phyloP scores from a whole-genome alignment of 1,140 invertebrate species.

The Megalopta genalis region DNA sequence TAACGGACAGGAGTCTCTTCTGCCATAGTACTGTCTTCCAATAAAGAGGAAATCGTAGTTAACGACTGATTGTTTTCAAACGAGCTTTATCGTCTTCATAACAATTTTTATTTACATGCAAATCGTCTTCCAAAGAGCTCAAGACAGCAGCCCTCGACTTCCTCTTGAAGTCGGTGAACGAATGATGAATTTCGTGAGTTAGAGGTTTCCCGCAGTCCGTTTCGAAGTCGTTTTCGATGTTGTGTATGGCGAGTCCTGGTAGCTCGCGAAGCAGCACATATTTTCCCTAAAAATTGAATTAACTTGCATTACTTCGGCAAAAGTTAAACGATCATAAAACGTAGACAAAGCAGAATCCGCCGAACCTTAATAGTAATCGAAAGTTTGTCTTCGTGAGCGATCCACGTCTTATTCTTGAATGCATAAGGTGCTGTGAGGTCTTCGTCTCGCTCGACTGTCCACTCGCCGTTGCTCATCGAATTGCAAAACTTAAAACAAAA shows the following conservation, averaged over 20 bases:
- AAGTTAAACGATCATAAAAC: too few relatives aligned
- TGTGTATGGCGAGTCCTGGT: conserved; percentile 79
- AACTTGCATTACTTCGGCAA: neutral
- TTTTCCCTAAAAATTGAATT: conserved; percentile 78
- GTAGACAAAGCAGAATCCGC: neutral
- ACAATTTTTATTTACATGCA: conserved; percentile 68
- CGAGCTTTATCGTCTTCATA: neutral
- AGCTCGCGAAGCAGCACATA: conserved; percentile 82
- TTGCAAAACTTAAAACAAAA: conserved; percentile 81
- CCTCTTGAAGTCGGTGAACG: conserved; percentile 78
- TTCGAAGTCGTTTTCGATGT: conserved; percentile 73
- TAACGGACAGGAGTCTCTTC: neutral
- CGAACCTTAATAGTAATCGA: conserved; percentile 86
- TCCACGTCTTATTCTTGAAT: conserved; percentile 86
- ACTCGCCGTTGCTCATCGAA: conserved; percentile 82
- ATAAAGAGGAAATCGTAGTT: neutral
- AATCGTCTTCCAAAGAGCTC: conserved; percentile 75
- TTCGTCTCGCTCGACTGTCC: conserved; percentile 89
- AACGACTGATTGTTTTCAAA: neutral
- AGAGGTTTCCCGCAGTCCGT: conserved; percentile 71
- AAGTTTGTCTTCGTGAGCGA: conserved; percentile 88
- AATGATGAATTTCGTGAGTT: conserved; percentile 69
- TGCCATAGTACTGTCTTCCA: neutral
- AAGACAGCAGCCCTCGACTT: conserved; percentile 79
- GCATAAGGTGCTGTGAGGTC: conserved; percentile 89